These are phyloP conservation scores for Bombyx huttoni DNA, from an alignment of 2,888 invertebrate species.

Conservation along the genomic window DNA sequence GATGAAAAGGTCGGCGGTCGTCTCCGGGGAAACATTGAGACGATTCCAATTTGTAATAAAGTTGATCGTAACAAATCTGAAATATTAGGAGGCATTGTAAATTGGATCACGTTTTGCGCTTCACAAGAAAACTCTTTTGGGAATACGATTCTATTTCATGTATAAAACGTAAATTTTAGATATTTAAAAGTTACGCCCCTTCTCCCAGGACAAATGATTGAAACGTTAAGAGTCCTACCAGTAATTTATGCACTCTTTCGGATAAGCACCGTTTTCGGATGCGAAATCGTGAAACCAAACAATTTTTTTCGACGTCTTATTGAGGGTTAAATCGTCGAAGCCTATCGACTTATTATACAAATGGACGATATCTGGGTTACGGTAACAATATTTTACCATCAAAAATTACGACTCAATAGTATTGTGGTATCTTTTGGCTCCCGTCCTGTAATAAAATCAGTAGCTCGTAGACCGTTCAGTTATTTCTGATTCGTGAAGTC, in stretches of 20 bases:
- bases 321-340: constrained; percentile 40
- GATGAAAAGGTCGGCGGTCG: constrained; percentile 29
- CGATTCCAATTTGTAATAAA: constrained; percentile 58
- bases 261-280: background rate
- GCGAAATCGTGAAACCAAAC: constrained; percentile 23
- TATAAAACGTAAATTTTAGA: background rate
- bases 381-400: constrained; percentile 52
- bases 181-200: background rate
- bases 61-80: constrained; percentile 54
- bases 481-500: constrained; percentile 32
- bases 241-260: constrained; percentile 17
- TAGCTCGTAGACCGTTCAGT: constrained; percentile 29
- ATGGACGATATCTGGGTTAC: constrained; percentile 49
- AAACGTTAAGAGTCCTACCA: background rate
- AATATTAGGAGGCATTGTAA: constrained; percentile 51
- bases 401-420: constrained; percentile 45
- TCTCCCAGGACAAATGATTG: no score
- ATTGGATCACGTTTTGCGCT: constrained; percentile 57
- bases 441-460: constrained; percentile 40
- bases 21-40: constrained; percentile 40
- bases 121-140: constrained; percentile 28
- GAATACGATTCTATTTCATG: constrained; percentile 19
- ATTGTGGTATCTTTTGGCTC: constrained; percentile 45
- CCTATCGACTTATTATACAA: constrained; percentile 65
- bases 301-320: constrained; percentile 38